Conservation (phyloP, 2,797 vertebrate genomes). For the Tokudaia tokunoshimensis region DNA sequence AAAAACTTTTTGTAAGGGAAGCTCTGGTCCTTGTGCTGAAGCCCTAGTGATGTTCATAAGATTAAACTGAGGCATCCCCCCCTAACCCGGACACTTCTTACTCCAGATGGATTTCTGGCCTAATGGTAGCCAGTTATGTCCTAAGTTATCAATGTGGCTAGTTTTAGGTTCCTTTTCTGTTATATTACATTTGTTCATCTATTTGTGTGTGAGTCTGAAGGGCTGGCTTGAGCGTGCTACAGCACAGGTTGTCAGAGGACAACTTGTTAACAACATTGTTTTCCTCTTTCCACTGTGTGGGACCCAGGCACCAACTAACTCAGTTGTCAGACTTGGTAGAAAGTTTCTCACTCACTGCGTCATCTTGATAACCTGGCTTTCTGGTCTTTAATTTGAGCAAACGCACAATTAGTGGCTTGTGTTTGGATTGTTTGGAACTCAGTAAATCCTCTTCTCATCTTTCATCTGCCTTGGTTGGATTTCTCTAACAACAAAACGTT, state of each 20-base stretch:
- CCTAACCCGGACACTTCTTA: background rate
- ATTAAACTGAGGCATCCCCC: background rate
- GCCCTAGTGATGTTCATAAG: conserved; percentile 5
- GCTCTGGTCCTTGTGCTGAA: conserved; percentile 9
- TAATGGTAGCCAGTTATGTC: background rate
- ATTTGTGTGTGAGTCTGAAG: background rate
- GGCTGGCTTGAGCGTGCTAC: background rate
- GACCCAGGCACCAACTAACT: background rate
- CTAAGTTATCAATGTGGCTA: background rate
- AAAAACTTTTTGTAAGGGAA: background rate
- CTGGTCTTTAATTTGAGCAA: conserved; percentile 48
- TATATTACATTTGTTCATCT: background rate
- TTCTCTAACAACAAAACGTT: background rate
- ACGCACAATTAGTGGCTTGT: conserved; percentile 45
- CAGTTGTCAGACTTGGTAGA: background rate
- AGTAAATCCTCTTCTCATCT: background rate
- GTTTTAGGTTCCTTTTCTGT: background rate
- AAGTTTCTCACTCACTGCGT: background rate
- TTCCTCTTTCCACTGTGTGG: background rate
- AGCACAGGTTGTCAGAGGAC: too few species aligned
- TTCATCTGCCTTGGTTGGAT: background rate
- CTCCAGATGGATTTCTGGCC: conserved; percentile 15
- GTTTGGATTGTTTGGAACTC: background rate
- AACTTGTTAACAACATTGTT: background rate
- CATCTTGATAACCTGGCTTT: background rate